Conservation (phyloP, 2,797 vertebrate genomes). For the Bradypus variegatus region DNA sequence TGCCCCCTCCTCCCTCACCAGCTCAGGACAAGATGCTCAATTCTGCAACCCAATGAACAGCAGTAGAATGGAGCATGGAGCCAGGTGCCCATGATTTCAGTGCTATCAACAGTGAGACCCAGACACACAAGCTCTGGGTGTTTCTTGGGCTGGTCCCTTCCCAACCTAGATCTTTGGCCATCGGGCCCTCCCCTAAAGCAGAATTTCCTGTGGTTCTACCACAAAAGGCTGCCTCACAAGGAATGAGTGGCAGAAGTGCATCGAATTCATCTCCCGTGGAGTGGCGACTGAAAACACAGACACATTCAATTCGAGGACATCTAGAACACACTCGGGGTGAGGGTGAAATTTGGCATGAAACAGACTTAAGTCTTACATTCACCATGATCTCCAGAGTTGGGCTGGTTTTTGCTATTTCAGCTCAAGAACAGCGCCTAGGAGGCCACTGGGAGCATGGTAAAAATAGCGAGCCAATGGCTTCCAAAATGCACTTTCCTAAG, state of each 20-base stretch:
- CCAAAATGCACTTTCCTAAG: neutral
- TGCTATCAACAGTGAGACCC: neutral
- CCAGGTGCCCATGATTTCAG: neutral
- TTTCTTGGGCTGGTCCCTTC: neutral
- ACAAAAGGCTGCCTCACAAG: neutral
- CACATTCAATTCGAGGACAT: neutral
- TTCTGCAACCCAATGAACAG: neutral
- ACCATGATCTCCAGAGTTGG: neutral
- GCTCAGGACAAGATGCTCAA: neutral
- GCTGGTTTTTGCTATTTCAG: neutral
- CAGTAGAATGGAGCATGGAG: neutral
- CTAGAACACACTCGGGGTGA: neutral
- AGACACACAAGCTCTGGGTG: neutral
- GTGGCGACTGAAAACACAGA: neutral
- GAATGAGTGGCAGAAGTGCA: neutral
- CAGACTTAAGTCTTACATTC: neutral
- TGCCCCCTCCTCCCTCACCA: neutral
- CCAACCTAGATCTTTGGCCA: neutral
- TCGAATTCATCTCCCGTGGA: neutral
- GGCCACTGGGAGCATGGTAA: neutral
- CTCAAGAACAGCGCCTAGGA: neutral
- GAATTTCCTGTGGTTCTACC: neutral
- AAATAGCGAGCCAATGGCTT: neutral
- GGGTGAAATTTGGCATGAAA: neutral
- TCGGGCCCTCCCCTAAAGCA: neutral